These are phyloP conservation scores for Garrulus glandarius DNA, from an alignment of 2,797 vertebrate species.

Conservation along the genomic window DNA sequence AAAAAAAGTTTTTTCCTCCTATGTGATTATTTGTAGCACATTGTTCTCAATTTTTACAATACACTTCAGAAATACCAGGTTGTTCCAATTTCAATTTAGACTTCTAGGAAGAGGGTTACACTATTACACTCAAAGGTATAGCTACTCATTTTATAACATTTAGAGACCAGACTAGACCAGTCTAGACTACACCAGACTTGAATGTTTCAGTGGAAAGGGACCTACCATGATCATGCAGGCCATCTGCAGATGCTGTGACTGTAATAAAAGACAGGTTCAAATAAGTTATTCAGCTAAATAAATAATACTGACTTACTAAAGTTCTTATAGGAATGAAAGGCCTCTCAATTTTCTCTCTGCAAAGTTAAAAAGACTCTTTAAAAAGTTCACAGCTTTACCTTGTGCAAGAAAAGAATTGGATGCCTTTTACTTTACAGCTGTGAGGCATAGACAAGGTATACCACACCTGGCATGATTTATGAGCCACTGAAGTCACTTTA, in stretches of 20 bases:
- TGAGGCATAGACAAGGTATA: background rate
- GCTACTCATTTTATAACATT: background rate
- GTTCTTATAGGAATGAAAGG: background rate
- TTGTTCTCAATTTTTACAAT: background rate
- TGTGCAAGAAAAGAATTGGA: background rate
- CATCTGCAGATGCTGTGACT: background rate
- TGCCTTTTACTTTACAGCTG: background rate
- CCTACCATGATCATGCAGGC: background rate
- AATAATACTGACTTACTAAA: background rate
- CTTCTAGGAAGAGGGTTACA: background rate
- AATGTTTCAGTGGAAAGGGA: background rate
- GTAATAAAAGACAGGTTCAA: background rate
- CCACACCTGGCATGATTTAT: background rate
- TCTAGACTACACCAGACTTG: background rate
- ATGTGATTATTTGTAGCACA: background rate
- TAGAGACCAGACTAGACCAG: background rate
- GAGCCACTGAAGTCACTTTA: background rate
- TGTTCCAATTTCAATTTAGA: background rate
- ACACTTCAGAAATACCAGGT: background rate
- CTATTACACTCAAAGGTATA: background rate
- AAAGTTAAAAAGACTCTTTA: background rate
- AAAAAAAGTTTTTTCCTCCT: rapidly evolving
- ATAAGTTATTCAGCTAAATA: background rate
- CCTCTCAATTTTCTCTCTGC: background rate
- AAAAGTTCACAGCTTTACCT: background rate